Conservation (phyloP, 2,113 vertebrate species). For the Helogale parvula region DNA sequence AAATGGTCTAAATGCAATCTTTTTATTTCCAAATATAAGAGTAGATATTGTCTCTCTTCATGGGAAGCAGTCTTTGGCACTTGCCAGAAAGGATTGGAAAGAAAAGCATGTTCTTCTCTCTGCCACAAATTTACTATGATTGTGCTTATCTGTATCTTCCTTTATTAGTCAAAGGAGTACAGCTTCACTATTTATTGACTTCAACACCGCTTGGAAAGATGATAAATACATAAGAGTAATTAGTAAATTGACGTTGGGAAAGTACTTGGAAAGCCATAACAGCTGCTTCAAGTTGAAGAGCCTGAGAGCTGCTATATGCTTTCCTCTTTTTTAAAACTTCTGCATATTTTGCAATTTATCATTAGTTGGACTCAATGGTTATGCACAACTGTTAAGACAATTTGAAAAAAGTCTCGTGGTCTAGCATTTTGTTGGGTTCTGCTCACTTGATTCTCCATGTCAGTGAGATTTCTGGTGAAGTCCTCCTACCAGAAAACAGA, state of each 20-base stretch:
- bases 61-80: not conserved
- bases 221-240: not conserved
- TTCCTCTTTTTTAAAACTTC: slow-evolving; percentile 4
- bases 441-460: not conserved
- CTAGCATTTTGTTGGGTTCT: not conserved
- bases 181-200: not conserved
- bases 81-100: not conserved
- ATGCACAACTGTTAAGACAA: not conserved
- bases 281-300: not conserved
- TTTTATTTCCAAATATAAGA: not conserved
- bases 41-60: not conserved
- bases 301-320: not conserved
- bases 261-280: not conserved
- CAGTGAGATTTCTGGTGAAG: not conserved
- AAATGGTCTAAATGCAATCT: not conserved
- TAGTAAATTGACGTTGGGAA: not conserved
- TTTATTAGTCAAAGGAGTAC: not conserved
- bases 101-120: not conserved
- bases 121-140: not conserved
- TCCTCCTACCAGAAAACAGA: not conserved
- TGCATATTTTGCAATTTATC: not conserved
- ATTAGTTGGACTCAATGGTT: not conserved
- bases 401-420: not conserved
- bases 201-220: not conserved
- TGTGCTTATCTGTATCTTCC: not conserved